A percentile compares a stretch with the other conserved stretches of the same genome.
Evolutionary conservation across 1,140 invertebrate species (phyloP).

Genomic region (Gerris buenoi): DNA sequence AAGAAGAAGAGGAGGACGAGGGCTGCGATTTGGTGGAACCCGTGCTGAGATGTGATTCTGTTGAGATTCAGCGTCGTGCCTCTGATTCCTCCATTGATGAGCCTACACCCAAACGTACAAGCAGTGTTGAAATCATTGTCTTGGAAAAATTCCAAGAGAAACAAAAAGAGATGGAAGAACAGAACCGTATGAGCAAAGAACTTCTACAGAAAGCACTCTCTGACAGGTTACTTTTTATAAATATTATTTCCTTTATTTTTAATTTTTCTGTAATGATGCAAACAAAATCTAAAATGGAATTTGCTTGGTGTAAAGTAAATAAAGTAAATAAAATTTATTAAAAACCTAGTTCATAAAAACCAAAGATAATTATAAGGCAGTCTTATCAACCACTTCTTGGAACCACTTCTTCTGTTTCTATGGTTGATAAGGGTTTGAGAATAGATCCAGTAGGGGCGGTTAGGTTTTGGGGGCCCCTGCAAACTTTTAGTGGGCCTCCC

Average conservation of each 20-base stretch:
- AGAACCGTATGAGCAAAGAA: constrained; percentile 2
- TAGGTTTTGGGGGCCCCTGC: too few species aligned
- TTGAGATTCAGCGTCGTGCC: not conserved
- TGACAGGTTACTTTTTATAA: not conserved
- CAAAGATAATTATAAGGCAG: too few species aligned
- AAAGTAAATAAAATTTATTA: too few species aligned
- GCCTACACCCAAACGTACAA: not conserved
- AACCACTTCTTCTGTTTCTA: too few species aligned
- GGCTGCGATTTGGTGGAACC: not conserved
- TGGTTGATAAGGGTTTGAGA: too few species aligned
- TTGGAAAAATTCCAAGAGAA: not conserved
- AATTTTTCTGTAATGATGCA: too few species aligned
- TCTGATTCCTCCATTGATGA: not conserved
- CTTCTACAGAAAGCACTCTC: not conserved
- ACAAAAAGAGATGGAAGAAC: constrained; percentile 1
- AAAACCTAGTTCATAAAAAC: too few species aligned
- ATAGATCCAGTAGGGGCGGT: too few species aligned
- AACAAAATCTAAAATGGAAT: too few species aligned
- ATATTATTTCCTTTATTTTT: not conserved
- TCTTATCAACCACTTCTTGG: too few species aligned
- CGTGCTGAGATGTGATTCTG: not conserved
- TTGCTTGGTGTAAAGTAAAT: too few species aligned
- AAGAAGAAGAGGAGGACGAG: not conserved
- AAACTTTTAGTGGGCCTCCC: too few species aligned
- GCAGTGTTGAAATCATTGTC: not conserved